Percentiles rank a stretch among this genome's conserved stretches.
These are phyloP conservation scores for Chondrosia reniformis DNA, from an alignment of 37 sponge, comb jelly and placozoan genomes.

Conservation along the genomic window DNA sequence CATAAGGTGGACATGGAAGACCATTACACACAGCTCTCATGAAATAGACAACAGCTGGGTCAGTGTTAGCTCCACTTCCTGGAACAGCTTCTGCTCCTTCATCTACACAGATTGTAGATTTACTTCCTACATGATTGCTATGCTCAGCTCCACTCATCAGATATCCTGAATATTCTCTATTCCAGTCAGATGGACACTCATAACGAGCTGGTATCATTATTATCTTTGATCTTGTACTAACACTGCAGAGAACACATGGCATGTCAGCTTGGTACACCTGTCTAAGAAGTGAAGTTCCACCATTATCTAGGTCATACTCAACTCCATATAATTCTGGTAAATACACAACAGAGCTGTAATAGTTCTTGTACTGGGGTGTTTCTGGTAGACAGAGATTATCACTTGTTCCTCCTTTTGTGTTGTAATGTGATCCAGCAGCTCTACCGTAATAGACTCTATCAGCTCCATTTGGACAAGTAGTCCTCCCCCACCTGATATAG, in stretches of 20 bases:
- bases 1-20: constrained; percentile 19
- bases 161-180: constrained; percentile 12
- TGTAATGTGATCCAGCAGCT: no score
- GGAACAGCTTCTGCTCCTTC: background rate
- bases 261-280: constrained; percentile 23
- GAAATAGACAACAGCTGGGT: constrained; percentile 7
- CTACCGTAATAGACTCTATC: no score
- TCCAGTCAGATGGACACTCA: constrained; percentile 15
- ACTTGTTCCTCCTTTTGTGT: no score
- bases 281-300: no score
- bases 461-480: no score
- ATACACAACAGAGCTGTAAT: no score
- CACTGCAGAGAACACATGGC: constrained; percentile 23
- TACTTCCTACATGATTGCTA: background rate
- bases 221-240: background rate
- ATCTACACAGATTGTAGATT: constrained; percentile 21
- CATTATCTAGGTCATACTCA: no score
- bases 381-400: no score
- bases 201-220: constrained; percentile 20
- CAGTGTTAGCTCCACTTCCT: constrained; percentile 22
- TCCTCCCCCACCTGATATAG: no score
- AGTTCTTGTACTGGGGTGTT: no score
- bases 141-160: background rate
- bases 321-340: no score
- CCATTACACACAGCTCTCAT: constrained; percentile 15